Evolutionary conservation across 64 coral and sea anemone genomes (phyloP).

Genomic region (Pocillopora damicornis): DNA sequence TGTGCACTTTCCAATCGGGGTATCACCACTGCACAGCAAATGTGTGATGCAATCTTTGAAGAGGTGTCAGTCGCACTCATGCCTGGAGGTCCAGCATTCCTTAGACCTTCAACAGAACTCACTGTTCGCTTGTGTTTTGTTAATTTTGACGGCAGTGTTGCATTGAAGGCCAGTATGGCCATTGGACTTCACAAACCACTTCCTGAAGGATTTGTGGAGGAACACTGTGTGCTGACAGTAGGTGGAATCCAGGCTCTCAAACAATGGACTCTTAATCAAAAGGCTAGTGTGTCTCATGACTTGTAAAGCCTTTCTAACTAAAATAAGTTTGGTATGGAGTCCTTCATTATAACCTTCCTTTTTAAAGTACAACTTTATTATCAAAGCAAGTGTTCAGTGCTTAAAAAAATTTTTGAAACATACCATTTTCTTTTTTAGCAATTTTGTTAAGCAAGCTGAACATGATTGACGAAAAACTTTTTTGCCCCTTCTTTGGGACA

Average conservation of each 20-base stretch:
- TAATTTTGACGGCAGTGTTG: conserved; percentile 41
- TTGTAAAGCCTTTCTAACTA: neutral
- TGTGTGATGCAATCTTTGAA: conserved; percentile 53
- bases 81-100: conserved; percentile 43
- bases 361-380: too few relatives aligned
- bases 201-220: conserved; percentile 40
- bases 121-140: conserved; percentile 52
- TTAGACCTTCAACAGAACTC: conserved; percentile 5
- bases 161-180: conserved; percentile 23
- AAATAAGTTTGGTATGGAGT: too few relatives aligned
- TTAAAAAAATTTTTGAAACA: too few relatives aligned
- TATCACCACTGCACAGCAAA: conserved; percentile 37
- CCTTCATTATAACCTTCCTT: too few relatives aligned
- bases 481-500: too few relatives aligned
- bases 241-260: conserved; percentile 25
- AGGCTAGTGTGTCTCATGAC: neutral
- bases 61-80: conserved; percentile 32
- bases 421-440: too few relatives aligned
- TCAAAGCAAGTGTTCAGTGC: too few relatives aligned
- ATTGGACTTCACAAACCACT: conserved; percentile 1
- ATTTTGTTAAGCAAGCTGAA: too few relatives aligned
- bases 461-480: too few relatives aligned
- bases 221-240: conserved; percentile 28
- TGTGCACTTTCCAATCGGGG: conserved; percentile 30
- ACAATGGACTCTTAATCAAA: conserved; percentile 33